Percentiles rank a stretch among this genome's conserved stretches.
phyloP scores from a whole-genome alignment of 2,797 vertebrate genomes.

The Pagetopsis macropterus region DNA sequence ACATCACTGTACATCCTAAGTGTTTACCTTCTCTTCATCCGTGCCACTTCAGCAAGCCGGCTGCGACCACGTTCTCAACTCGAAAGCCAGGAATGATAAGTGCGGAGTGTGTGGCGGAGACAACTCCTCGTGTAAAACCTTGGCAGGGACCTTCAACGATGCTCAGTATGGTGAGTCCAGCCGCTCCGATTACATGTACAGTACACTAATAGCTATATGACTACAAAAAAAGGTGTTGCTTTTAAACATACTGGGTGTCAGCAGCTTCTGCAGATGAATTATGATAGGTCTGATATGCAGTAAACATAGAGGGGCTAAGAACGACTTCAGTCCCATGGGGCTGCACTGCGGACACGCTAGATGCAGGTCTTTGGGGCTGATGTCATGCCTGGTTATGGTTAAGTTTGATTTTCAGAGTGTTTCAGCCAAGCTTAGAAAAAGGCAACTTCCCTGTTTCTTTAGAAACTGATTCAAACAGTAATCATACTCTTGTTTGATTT shows the following conservation, averaged over 20 bases:
- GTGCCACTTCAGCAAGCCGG: constrained; percentile 91
- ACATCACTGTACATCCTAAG: not conserved
- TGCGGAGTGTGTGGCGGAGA: constrained; percentile 97
- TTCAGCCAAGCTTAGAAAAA: constrained; percentile 31
- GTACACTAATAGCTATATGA: constrained; percentile 26
- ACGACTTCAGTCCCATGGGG: constrained; percentile 25
- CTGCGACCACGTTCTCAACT: constrained; percentile 96
- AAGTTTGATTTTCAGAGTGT: constrained; percentile 20
- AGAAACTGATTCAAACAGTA: constrained; percentile 26
- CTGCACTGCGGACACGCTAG: constrained; percentile 14
- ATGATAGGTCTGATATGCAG: constrained; percentile 23
- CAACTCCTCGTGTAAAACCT: constrained; percentile 93
- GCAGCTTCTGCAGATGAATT: constrained; percentile 33
- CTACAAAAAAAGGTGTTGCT: constrained; percentile 26
- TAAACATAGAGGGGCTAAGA: constrained; percentile 39
- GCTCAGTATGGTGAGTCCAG: constrained; percentile 90
- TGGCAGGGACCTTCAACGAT: constrained; percentile 92
- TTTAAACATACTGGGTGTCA: constrained; percentile 28
- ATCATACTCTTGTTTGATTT: constrained; percentile 27
- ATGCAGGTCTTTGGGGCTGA: constrained; percentile 39
- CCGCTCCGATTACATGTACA: constrained; percentile 24
- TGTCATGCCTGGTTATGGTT: constrained; percentile 59
- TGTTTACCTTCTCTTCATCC: constrained; percentile 15
- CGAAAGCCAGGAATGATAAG: constrained; percentile 94
- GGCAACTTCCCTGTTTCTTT: constrained; percentile 17